Base-by-base conservation (phyloP, 2,888 invertebrate species). In the Hyppa rectilinea region DNA sequence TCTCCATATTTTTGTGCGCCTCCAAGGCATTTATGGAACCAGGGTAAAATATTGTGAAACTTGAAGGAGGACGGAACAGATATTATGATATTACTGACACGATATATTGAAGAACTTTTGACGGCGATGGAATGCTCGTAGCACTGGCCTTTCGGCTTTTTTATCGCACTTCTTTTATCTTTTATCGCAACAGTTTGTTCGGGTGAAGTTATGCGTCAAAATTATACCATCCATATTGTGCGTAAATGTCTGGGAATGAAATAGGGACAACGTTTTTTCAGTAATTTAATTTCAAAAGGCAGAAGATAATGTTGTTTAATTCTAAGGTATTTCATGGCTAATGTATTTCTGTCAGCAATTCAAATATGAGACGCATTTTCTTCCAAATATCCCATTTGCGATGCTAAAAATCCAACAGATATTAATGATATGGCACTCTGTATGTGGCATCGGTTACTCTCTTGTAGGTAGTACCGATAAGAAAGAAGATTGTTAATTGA, bases 1-100 rank as follows among this genome's bases (percentile, higher is more conserved):
- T 87, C 86, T 89, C 94, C 92, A 96, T 95, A 95, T 95, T 95
- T 94, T 88, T 91, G 89, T 87, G 73, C 73, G 78, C 95, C 95
- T 95, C 94, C 84, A 85, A 95, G 95, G 94, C 93, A 92, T 93
- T 92, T 91, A 89, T 91, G 89, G 90, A 89, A 89, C 85, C 88
- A 87, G 90, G 90, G 91, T 94, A 90, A 95, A 95, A 94, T 95
- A 95, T 95, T 91, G 92, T 92, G 87, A 90, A 93, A 94, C 91
- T 94, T 92, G 91, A 90, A 90, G 87, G 87, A 88, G 90, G 91
- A 92, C 89, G 88, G 88, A 90, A 91, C 91, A 90, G 92, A 92
- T 92, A 93, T 93, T 92, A 92, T 92, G 92, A 92, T 92, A 91
- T 92, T 91, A 92, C 91, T 88, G 89, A 87, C 84, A 86, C 90